Evolutionary conservation across 2,888 invertebrate species (phyloP).

Genomic region (Diarsia dahlii): DNA sequence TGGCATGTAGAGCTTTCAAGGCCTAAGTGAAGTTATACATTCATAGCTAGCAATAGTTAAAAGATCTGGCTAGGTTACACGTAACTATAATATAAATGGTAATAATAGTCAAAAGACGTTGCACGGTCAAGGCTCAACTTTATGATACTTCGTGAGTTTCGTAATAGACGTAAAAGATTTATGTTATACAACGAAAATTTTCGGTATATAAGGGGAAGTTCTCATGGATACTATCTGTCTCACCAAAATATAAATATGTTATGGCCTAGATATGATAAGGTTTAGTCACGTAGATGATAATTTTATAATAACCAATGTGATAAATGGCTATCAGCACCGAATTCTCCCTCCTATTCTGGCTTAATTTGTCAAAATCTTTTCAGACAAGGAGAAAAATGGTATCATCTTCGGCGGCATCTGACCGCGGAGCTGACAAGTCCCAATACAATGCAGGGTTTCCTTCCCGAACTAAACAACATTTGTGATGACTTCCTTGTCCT

Average conservation of each 20-base stretch:
- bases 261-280: background rate
- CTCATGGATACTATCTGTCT: background rate
- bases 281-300: background rate
- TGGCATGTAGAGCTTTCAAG: constrained; percentile 55
- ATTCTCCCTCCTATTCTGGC: background rate
- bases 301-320: background rate
- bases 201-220: background rate
- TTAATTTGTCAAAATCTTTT: constrained; percentile 49
- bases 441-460: constrained; percentile 93
- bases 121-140: constrained; percentile 46
- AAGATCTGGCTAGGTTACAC: constrained; percentile 43
- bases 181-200: background rate
- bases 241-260: background rate
- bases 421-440: constrained; percentile 95
- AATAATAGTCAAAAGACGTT: constrained; percentile 41
- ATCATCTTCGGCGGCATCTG: constrained; percentile 93
- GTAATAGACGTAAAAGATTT: constrained; percentile 13
- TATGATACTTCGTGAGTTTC: constrained; percentile 22
- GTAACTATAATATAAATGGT: constrained; percentile 23
- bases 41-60: constrained; percentile 33
- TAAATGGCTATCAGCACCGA: background rate
- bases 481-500: constrained; percentile 94
- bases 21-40: constrained; percentile 42
- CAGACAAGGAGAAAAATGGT: constrained; percentile 95
- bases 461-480: constrained; percentile 94